Evolutionary conservation across 2,797 vertebrate genomes (phyloP), one percentile per base, ranked within the genome.

Genomic region (Mastacembelus armatus): DNA sequence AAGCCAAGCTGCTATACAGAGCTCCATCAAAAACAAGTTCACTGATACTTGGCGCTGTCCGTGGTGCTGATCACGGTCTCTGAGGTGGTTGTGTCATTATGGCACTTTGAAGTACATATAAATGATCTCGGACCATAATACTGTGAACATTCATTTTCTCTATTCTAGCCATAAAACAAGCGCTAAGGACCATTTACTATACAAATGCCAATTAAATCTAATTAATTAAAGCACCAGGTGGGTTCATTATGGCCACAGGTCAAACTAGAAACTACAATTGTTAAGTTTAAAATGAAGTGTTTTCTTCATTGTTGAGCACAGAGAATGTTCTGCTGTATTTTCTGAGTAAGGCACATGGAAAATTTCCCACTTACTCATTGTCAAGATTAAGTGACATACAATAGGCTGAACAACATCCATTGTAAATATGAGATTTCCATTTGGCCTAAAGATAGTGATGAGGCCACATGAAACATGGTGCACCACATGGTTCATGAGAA

Each of bases 21-120:
- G n/a, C n/a, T n/a, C n/a, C n/a, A n/a, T n/a, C n/a, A n/a, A n/a
- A n/a, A n/a, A n/a, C n/a, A n/a, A n/a, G n/a, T n/a, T 38, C 47
- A 3, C 19, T 10, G 49, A 24, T 30, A 65, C 36, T 5, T 3
- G 39, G 26, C 8, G 52, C 80, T 85, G 75, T 81, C 83, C 87
- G 15, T 7, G 80, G 83, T 81, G 63, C 87, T 87, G 85, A 80
- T 71, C 35, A 0, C 33, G 1, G 3, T 26, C 29, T 45, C 38
- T 2, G 27, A n/a, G n/a, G n/a, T n/a, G n/a, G n/a, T n/a, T n/a
- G n/a, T n/a, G n/a, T n/a, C n/a, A n/a, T n/a, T n/a, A n/a, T n/a
- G n/a, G n/a, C n/a, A n/a, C n/a, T n/a, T 32, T 9, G 24, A 50
- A 42, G 35, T 48, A 18, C n/a, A n/a, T n/a, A 21, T 16, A 43